Evolutionary conservation across 1,140 invertebrate species (phyloP).

Genomic region (Drosophila punjabiensis): DNA sequence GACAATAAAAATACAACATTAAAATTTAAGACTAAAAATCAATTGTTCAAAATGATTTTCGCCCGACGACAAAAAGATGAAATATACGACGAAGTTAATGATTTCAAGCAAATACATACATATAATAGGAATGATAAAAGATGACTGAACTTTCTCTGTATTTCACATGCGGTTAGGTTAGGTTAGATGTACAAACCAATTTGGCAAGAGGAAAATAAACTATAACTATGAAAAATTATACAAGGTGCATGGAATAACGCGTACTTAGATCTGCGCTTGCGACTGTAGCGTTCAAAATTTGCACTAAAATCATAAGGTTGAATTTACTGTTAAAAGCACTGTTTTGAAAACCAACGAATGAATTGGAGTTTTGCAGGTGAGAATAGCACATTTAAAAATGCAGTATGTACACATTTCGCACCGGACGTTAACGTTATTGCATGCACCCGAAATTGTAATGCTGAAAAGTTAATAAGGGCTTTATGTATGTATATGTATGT

Average conservation of each 20-base stretch:
- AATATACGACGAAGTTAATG: constrained; percentile 8
- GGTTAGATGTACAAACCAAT: constrained; percentile 20
- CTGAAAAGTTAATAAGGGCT: constrained; percentile 22
- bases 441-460: constrained; percentile 30
- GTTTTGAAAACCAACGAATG: constrained; percentile 4
- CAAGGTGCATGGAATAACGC: constrained; percentile 31
- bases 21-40: constrained; percentile 9
- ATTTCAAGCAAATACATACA: constrained; percentile 21
- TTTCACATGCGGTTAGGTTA: constrained; percentile 15
- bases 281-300: constrained; percentile 16
- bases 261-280: constrained; percentile 14
- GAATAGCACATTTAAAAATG: constrained; percentile 16
- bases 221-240: constrained; percentile 15
- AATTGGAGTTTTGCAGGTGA: constrained; percentile 3
- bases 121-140: constrained; percentile 11
- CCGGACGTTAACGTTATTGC: constrained; percentile 24
- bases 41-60: constrained; percentile 1
- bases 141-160: constrained; percentile 10
- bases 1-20: constrained; percentile 14
- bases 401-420: constrained; percentile 24
- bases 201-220: constrained; percentile 15
- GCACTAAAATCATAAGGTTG: constrained; percentile 17
- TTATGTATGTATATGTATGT: constrained; percentile 22
- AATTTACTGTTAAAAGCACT: background rate
- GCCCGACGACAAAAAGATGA: constrained; percentile 16